A percentile compares a stretch with the other conserved stretches of the same genome.
phyloP scores from a whole-genome alignment of 2,888 invertebrate genomes.

The Philhelius pedissequus region DNA sequence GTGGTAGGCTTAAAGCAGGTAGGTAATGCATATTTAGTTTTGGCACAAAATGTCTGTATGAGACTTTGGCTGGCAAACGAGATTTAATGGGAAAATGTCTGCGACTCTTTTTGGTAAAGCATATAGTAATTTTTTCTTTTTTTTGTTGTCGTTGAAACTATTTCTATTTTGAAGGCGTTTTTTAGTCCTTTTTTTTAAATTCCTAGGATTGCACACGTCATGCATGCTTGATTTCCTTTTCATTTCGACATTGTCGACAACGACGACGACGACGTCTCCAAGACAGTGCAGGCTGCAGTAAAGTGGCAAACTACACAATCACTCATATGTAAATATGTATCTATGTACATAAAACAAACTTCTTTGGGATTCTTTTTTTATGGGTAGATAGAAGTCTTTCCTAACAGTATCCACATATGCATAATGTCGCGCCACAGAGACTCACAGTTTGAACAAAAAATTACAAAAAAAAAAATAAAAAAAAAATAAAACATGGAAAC shows the following conservation, averaged over 20 bases:
- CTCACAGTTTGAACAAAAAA: constrained; percentile 19
- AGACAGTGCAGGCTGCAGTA: constrained; percentile 58
- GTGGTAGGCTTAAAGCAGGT: constrained; percentile 35
- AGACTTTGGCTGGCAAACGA: constrained; percentile 26
- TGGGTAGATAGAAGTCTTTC: background rate
- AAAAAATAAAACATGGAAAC: constrained; percentile 9
- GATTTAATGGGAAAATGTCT: constrained; percentile 66
- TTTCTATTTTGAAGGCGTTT: background rate
- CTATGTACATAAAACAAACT: constrained; percentile 58
- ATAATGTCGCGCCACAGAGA: constrained; percentile 28
- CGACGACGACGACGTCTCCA: constrained; percentile 8
- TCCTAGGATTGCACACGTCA: constrained; percentile 59
- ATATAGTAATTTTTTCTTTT: no score
- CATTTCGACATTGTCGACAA: constrained; percentile 19
- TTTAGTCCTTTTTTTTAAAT: constrained; percentile 21
- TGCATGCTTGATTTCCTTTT: constrained; percentile 67
- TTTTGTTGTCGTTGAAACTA: constrained; percentile 1
- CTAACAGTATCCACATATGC: constrained; percentile 15
- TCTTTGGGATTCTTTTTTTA: constrained; percentile 36
- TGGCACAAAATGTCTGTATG: background rate
- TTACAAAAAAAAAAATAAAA: background rate
- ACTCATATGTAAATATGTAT: constrained; percentile 65
- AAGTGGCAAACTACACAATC: constrained; percentile 63
- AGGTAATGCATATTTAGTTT: constrained; percentile 27
- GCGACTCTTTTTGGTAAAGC: constrained; percentile 3